Conservation (phyloP, 2,888 invertebrate species). For the Apamea sordens region DNA sequence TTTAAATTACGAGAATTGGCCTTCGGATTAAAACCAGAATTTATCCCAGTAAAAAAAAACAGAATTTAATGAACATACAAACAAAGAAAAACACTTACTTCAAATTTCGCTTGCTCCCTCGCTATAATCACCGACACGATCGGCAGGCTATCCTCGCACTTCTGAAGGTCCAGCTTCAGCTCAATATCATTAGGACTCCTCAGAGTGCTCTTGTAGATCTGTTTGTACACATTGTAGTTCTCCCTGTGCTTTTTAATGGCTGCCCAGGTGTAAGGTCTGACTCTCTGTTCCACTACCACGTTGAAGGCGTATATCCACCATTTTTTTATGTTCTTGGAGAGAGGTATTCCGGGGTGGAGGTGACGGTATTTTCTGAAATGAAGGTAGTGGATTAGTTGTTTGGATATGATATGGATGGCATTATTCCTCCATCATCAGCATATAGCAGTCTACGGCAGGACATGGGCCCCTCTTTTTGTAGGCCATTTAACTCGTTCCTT, state of each 20-base stretch:
- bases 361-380: conserved; percentile 90
- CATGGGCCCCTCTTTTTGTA: neutral
- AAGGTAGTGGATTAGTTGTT: neutral
- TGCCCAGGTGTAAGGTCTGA: conserved; percentile 94
- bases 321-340: conserved; percentile 90
- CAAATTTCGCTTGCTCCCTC: conserved; percentile 94
- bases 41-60: neutral
- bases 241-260: conserved; percentile 92
- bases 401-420: neutral
- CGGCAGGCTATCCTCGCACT: conserved; percentile 93
- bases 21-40: neutral
- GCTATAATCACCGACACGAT: conserved; percentile 94
- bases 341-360: conserved; percentile 90
- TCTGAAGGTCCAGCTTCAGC: conserved; percentile 93
- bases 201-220: conserved; percentile 92
- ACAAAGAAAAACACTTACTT: conserved; percentile 87
- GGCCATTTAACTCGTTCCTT: too few species aligned
- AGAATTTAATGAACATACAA: neutral
- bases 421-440: too few species aligned
- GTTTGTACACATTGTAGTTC: conserved; percentile 92
- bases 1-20: too few species aligned
- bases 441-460: neutral
- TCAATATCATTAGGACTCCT: conserved; percentile 93
- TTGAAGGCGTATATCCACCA: conserved; percentile 95
- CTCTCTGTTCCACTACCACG: conserved; percentile 92